Conservation (phyloP, 2,113 vertebrate species). For the Pagrus major region DNA sequence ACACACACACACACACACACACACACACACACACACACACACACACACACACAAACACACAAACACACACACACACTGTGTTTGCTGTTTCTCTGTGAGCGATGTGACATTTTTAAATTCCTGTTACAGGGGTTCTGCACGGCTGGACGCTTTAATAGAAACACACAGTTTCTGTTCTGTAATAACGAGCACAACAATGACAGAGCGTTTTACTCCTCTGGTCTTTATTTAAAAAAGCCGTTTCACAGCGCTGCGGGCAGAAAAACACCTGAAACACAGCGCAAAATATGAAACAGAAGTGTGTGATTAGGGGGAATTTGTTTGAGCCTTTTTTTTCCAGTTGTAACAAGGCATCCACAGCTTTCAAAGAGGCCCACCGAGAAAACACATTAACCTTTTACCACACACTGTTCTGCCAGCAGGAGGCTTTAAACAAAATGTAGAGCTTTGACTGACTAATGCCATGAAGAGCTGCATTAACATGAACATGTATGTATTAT, state of each 20-base stretch:
- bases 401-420: neutral
- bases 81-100: conserved; percentile 23
- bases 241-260: neutral
- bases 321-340: neutral
- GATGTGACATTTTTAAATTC: conserved; percentile 64
- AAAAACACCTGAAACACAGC: neutral
- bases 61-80: neutral
- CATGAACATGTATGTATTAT: neutral
- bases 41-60: too few species aligned
- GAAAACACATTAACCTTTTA: conserved; percentile 31
- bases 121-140: conserved; percentile 39
- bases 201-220: conserved; percentile 13
- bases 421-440: neutral
- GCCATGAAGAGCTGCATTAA: neutral
- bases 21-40: conserved; percentile 13
- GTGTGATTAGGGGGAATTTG: conserved; percentile 1
- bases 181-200: conserved; percentile 30
- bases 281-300: neutral
- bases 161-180: conserved; percentile 35
- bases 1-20: neutral
- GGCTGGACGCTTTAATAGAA: conserved; percentile 60
- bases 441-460: neutral
- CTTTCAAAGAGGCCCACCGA: conserved; percentile 20
- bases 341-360: neutral
- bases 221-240: conserved; percentile 21